Base-by-base conservation (phyloP, 2,797 vertebrate genomes). In the Hoplostethus atlanticus region DNA sequence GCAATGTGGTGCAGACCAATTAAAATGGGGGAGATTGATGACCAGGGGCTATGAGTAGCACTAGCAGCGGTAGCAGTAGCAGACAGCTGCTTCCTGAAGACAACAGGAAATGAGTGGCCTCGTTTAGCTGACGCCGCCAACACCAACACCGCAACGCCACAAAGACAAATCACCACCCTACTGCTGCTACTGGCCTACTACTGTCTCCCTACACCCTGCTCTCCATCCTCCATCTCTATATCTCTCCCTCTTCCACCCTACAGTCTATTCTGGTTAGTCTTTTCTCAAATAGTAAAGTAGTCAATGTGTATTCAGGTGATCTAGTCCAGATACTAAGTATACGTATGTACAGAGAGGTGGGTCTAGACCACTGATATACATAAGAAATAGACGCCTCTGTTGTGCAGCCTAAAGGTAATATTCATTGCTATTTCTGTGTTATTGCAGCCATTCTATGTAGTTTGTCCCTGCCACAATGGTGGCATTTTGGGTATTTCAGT, bases 81-180 rank as follows among this genome's bases (percentile, higher is more conserved):
- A 91, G 90, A 89, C 92, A 91, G 88, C 83, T 87, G 91, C 91
- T 93, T 94, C 93, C 93, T 93, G 92, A 90, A 92, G 92, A 91
- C 91, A 94, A 94, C 93, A 95, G 93, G 93, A 95, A 95, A 95
- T 94, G 92, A 93, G 93, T 87, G 86, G 87, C 86, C 91, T 91
- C 89, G 91, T 94, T 93, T 94, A 92, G 92, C 90, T 92, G 92
- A 93, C 87, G 86, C 84, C 79, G 85, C 87, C 83, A 83, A 82
- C 86, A 61, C 67, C 83, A 84, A 85, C 88, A 83, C 81, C 85
- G 77, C 83, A 64, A 84, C 87, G 87, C 84, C 81, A 82, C 84
- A 75, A 91, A 93, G 93, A 94, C 92, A 93, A 94, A 95, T 95
- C 86, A 91, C 89, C 87, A 75, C 84, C 77, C 80, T 44, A 68